Percentiles rank a stretch among this genome's conserved stretches.
These are phyloP conservation scores for Myotis planiceps DNA, from an alignment of 2,797 vertebrate species.

Conservation along the genomic window DNA sequence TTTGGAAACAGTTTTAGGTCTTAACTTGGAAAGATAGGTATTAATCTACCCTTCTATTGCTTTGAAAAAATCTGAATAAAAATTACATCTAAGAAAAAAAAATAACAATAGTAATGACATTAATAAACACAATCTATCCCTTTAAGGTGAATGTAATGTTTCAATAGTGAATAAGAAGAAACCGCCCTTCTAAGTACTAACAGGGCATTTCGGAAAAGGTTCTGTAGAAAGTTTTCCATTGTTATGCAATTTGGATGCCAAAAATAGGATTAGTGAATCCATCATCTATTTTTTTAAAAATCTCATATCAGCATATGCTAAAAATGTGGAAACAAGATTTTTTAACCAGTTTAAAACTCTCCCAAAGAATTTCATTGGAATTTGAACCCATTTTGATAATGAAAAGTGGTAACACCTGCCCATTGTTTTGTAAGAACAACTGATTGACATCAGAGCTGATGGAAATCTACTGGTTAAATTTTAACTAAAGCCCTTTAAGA, in stretches of 20 bases:
- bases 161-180: not conserved
- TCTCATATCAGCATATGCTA: not conserved
- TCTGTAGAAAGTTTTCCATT: not conserved
- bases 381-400: not conserved
- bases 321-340: not conserved
- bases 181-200: not conserved
- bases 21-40: no score
- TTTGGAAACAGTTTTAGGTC: no score
- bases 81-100: no score
- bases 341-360: constrained; percentile 17
- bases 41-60: no score
- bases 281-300: not conserved
- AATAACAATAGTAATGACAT: not conserved
- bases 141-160: not conserved
- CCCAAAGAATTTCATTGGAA: constrained; percentile 27
- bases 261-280: not conserved
- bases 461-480: not conserved
- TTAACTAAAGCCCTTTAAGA: not conserved
- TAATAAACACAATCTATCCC: not conserved
- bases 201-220: not conserved
- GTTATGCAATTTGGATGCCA: not conserved
- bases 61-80: no score
- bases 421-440: not conserved
- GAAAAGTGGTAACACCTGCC: not conserved
- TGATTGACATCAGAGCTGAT: not conserved